Evolutionary conservation across 2,797 vertebrate genomes (phyloP), one percentile per base, ranked within the genome.

Genomic region (Euphonia xanthogaster): DNA sequence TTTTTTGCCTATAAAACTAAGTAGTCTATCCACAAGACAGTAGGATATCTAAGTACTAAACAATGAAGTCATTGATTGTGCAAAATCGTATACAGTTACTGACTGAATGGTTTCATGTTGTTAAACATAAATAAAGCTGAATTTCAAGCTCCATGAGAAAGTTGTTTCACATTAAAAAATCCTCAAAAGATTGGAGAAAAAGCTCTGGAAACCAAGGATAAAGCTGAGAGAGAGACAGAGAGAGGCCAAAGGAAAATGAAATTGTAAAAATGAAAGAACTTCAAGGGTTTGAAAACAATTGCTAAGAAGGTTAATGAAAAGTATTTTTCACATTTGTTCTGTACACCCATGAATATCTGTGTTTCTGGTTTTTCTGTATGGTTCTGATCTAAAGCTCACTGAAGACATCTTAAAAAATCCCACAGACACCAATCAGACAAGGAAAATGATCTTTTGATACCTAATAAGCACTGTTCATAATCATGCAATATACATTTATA

Each of bases 1-100:
- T 86, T 90, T 89, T 90, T 96, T 86, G 39, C 24, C n/a, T 61
- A 33, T 67, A 88, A 79, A 88, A 37, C 27, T 61, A 70, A 68
- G 39, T 22, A 51, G 27, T 68, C 72, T 67, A 55, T 35, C 53
- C 25, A 54, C 14, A 68, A 74, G 31, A 71, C 7, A 60, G 22
- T 54, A 83, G 65, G 62, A 91, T 74, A 79, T 65, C 35, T 83
- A 70, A 55, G 22, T 74, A 35, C 25, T 81, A 91, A 90, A 73
- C 67, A 55, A 54, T 85, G 4, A 78, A 85, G 45, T 65, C 2
- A 73, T 51, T 1, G 13, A 63, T 37, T 81, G 21, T 27, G 11
- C 9, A 60, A 70, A 80, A 23, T 57, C 22, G 4, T 78, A 51
- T 31, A 58, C 6, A 48, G 9, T 10, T 88, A 25, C 21, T 80